Evolutionary conservation across 2,113 vertebrate species (phyloP), one percentile per base, ranked within the genome.

Genomic region (Chaetodon trifascialis): DNA sequence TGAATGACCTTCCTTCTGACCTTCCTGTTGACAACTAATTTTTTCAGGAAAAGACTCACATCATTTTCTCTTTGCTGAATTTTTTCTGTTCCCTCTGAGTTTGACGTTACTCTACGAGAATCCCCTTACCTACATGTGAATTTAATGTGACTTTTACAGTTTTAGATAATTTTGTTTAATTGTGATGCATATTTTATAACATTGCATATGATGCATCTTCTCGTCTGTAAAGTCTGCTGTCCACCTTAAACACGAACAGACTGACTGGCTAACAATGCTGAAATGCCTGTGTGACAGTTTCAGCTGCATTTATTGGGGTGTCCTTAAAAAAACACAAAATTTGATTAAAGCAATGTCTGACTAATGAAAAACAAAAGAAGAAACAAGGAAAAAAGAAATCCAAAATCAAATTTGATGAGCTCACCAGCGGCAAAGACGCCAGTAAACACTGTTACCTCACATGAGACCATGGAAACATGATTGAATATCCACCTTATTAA

Each of bases 1-100:
- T 42, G 11, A 49, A 68, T 67, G 42, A 84, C 87, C 71, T 87
- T 87, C 77, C 44, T 10, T 65, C 47, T 73, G 75, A 82, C 89
- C 84, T 76, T 88, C 40, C 38, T 60, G 56, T 76, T 83, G 69
- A 69, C 70, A 71, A 71, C 42, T 64, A 4, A 11, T 47, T 71
- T 46, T 58, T 42, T 15, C 14, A 11, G 2, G 0, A 46, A 49
- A 68, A 60, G 15, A 16, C 71, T 69, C 58, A 25, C 8, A 40
- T 67, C 14, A 40, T 1, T 9, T n/a, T 80, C 64, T 73, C 60
- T 30, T 38, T 11, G 1, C 17, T 83, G 66, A 81, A 17, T 68
- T 68, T 34, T 1, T 11, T 44, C 34, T 2, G 21, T 36, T 56
- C 44, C 7, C 34, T 71, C 30, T 46, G 44, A 30, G 79, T 74